Evolutionary conservation across 1,140 invertebrate species (phyloP).

Genomic region (Diorhabda elongata): DNA sequence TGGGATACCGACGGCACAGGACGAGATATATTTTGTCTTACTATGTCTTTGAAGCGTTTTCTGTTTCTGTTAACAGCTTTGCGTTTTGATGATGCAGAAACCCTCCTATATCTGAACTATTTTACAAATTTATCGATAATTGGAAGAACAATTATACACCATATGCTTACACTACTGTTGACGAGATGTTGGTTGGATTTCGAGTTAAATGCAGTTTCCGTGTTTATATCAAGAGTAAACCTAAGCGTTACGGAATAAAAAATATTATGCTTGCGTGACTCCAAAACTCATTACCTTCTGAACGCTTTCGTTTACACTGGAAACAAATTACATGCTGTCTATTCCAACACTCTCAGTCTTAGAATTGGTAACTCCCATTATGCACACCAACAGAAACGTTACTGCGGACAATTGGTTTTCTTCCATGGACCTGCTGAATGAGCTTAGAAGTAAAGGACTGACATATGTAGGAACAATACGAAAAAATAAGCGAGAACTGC

Average conservation of each 20-base stretch:
- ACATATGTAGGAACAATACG: slow-evolving; percentile 19
- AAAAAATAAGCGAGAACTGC: slow-evolving; percentile 44
- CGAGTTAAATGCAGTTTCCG: slow-evolving; percentile 39
- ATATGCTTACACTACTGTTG: slow-evolving; percentile 9
- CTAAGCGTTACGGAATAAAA: slow-evolving; percentile 11
- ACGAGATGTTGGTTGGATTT: slow-evolving; percentile 43
- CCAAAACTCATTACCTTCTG: too few relatives aligned
- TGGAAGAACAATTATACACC: slow-evolving; percentile 27
- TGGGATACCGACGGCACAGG: too few relatives aligned
- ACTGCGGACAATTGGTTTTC: slow-evolving; percentile 29
- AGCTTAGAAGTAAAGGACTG: neutral
- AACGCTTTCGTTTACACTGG: too few relatives aligned
- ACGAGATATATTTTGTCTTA: too few relatives aligned
- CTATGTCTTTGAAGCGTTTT: too few relatives aligned
- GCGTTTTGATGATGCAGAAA: too few relatives aligned
- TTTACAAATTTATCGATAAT: slow-evolving; percentile 36
- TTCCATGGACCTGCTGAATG: slow-evolving; percentile 12
- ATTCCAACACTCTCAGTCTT: slow-evolving; percentile 33
- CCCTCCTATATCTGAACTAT: slow-evolving; percentile 2
- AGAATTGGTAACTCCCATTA: slow-evolving; percentile 34
- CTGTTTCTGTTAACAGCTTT: too few relatives aligned
- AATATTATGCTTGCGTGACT: too few relatives aligned
- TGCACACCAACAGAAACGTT: slow-evolving; percentile 32
- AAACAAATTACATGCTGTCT: neutral
- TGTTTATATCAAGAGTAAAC: slow-evolving; percentile 48